A percentile compares a stretch with the other conserved stretches of the same genome.
phyloP scores from a whole-genome alignment of 2,888 invertebrate genomes.

The Phortica okadai region DNA sequence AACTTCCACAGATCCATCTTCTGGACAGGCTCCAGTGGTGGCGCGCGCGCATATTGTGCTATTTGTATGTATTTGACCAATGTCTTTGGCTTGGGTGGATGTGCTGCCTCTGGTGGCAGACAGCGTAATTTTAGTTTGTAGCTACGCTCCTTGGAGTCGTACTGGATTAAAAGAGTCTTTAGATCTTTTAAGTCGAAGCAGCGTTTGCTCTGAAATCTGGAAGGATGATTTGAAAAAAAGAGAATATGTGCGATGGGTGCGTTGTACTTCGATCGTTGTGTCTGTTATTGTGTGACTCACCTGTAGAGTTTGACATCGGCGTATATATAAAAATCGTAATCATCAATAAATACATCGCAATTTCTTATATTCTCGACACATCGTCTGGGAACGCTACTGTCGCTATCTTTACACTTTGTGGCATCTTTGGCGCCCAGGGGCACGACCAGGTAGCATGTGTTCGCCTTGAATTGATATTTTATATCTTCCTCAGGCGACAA shows the following conservation, averaged over 20 bases:
- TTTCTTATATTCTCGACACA: constrained; percentile 65
- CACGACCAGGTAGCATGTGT: constrained; percentile 20
- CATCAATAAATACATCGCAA: constrained; percentile 73
- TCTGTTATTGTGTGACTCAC: constrained; percentile 52
- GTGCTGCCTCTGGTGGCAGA: constrained; percentile 52
- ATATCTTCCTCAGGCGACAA: constrained; percentile 17
- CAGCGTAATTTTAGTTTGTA: constrained; percentile 66
- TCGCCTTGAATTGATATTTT: constrained; percentile 24
- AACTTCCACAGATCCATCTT: constrained; percentile 63
- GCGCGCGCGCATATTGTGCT: constrained; percentile 52
- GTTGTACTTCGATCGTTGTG: neutral
- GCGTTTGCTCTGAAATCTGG: constrained; percentile 66
- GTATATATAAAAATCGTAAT: constrained; percentile 68
- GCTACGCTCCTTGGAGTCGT: constrained; percentile 58
- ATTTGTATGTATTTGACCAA: constrained; percentile 55
- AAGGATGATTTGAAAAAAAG: constrained; percentile 28
- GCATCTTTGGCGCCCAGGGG: neutral
- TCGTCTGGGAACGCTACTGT: constrained; percentile 43
- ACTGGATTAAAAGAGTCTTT: constrained; percentile 65
- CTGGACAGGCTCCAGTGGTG: constrained; percentile 42
- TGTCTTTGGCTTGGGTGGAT: constrained; percentile 54
- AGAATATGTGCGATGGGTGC: neutral
- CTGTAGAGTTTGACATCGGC: constrained; percentile 65
- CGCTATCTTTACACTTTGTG: constrained; percentile 2
- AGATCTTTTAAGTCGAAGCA: constrained; percentile 70